Conservation (phyloP, 2,113 vertebrate species). For the Saiga tatarica region DNA sequence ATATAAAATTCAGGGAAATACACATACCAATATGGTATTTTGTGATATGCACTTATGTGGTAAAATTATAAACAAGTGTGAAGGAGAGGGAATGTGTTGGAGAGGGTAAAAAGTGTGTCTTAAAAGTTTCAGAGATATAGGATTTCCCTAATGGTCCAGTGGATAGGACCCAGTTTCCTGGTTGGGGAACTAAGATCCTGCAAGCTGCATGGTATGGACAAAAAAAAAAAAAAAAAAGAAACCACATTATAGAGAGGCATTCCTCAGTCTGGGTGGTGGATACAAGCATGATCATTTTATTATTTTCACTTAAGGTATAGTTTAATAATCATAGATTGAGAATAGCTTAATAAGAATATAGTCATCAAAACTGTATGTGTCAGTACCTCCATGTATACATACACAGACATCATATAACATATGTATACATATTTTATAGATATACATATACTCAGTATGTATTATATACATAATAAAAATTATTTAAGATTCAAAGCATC, state of each 20-base stretch:
- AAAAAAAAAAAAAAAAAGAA: background rate
- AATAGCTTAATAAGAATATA: background rate
- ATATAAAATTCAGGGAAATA: conserved; percentile 11
- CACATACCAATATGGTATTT: background rate
- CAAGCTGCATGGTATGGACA: background rate
- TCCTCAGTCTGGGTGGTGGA: background rate
- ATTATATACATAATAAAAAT: background rate
- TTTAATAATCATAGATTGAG: background rate
- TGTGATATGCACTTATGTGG: background rate
- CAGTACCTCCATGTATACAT: background rate
- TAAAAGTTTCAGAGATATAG: background rate
- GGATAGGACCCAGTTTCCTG: background rate
- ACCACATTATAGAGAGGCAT: background rate
- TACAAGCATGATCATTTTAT: background rate
- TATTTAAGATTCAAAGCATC: background rate
- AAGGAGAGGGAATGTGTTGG: background rate
- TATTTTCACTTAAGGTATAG: background rate
- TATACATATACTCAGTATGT: background rate
- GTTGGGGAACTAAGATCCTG: background rate
- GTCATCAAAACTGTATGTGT: background rate
- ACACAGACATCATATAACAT: background rate
- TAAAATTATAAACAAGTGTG: conserved; percentile 29
- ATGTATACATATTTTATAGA: background rate
- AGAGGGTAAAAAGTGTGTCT: background rate
- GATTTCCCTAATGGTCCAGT: background rate